These are phyloP conservation scores for Dufourea novaeangliae DNA, from an alignment of 1,140 invertebrate species.

Conservation along the genomic window DNA sequence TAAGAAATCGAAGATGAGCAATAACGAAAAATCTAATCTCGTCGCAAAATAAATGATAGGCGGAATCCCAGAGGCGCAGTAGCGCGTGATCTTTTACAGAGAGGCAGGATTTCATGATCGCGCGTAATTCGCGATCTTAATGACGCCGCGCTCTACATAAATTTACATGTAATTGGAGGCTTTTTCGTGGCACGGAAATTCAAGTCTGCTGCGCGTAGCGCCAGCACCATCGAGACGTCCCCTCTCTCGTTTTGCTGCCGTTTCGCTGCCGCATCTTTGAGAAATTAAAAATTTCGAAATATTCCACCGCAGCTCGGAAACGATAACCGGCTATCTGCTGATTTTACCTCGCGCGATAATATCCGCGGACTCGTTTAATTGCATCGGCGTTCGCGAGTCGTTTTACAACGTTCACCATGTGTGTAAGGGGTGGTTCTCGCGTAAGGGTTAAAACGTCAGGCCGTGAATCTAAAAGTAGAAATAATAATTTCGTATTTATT, in stretches of 20 bases:
- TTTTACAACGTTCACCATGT: too few species aligned
- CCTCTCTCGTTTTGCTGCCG: constrained; percentile 32
- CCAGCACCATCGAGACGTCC: constrained; percentile 16
- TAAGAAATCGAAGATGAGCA: too few species aligned
- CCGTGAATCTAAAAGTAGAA: too few species aligned
- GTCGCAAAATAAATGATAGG: constrained; percentile 29
- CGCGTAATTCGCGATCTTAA: constrained; percentile 77
- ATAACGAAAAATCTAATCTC: too few species aligned
- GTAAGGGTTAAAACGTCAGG: too few species aligned
- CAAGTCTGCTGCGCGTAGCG: neutral
- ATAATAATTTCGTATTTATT: too few species aligned
- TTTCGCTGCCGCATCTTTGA: constrained; percentile 22
- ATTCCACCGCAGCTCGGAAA: neutral
- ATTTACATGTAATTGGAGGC: constrained; percentile 79
- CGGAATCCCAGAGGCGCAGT: constrained; percentile 5
- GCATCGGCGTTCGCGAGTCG: neutral
- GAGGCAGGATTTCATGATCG: constrained; percentile 30
- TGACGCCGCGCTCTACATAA: constrained; percentile 76
- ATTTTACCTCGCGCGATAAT: constrained; percentile 6
- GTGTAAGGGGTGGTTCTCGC: too few species aligned
- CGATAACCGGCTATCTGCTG: constrained; percentile 4
- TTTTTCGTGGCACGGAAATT: constrained; percentile 59
- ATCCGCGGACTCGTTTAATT: neutral
- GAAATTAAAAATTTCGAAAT: constrained; percentile 38
- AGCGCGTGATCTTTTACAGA: constrained; percentile 26